A percentile compares a stretch with the other conserved stretches of the same genome.
Conservation (phyloP, 2,797 vertebrate species). For the Pseudochirops corinnae region DNA sequence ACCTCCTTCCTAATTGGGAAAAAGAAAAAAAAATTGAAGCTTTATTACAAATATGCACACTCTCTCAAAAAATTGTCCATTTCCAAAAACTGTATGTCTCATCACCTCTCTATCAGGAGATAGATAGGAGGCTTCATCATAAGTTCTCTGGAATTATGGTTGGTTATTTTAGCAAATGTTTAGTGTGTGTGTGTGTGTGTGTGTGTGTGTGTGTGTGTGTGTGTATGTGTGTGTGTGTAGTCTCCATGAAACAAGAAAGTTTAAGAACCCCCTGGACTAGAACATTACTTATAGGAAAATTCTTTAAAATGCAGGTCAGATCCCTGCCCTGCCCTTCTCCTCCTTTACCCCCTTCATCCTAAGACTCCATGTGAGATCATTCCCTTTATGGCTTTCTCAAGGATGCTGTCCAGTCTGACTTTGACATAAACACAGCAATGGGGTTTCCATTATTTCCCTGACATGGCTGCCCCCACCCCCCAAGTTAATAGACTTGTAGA, state of each 20-base stretch:
- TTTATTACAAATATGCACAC: no score
- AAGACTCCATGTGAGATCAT: slow-evolving; percentile 29
- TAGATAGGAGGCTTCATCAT: neutral
- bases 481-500: slow-evolving; percentile 69
- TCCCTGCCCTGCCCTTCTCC: neutral
- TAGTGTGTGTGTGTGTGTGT: no score
- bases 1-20: no score
- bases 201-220: no score
- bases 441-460: slow-evolving; percentile 63
- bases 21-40: neutral
- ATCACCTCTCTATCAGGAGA: neutral
- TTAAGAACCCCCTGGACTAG: neutral
- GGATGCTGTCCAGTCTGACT: slow-evolving; percentile 60
- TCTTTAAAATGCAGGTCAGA: slow-evolving; percentile 39
- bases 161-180: neutral
- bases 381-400: slow-evolving; percentile 65
- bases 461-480: slow-evolving; percentile 59
- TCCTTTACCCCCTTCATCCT: neutral
- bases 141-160: neutral
- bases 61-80: neutral
- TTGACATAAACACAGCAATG: slow-evolving; percentile 58
- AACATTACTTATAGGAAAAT: slow-evolving; percentile 15
- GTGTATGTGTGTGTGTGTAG: no score
- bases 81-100: no score
- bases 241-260: neutral